A percentile compares a stretch with the other conserved stretches of the same genome.
Conservation (phyloP, 2,888 invertebrate species). For the Eulithis testata region DNA sequence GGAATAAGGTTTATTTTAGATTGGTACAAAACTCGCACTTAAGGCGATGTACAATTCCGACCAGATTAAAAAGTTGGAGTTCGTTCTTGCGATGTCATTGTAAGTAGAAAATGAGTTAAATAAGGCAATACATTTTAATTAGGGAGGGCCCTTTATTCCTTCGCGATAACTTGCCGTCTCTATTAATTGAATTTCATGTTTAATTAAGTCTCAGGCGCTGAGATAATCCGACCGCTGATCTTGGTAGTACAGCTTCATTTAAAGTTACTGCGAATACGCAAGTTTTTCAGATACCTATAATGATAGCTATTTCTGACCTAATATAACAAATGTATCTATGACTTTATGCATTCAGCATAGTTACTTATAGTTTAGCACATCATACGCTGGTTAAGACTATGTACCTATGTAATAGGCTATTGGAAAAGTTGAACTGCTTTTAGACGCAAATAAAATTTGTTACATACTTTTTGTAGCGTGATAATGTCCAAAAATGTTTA, state of each 20-base stretch:
- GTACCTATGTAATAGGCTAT: too few species aligned
- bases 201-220: constrained; percentile 74
- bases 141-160: constrained; percentile 82
- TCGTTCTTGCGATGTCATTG: constrained; percentile 81
- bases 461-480: too few species aligned
- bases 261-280: constrained; percentile 58
- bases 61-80: constrained; percentile 84
- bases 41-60: constrained; percentile 68
- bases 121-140: constrained; percentile 85
- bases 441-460: too few species aligned
- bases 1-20: constrained; percentile 40
- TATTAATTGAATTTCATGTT: constrained; percentile 85
- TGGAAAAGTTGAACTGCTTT: too few species aligned
- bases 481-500: too few species aligned
- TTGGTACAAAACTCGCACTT: constrained; percentile 45
- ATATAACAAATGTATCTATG: too few species aligned
- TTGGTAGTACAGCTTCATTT: constrained; percentile 61
- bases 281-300: constrained; percentile 50
- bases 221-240: constrained; percentile 75
- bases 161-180: constrained; percentile 80
- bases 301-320: background rate
- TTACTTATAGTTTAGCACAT: too few species aligned
- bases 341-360: too few species aligned
- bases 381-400: too few species aligned
- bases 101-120: constrained; percentile 85